phyloP scores from a whole-genome alignment of 2,888 invertebrate species.

The Diaprepes abbreviatus region DNA sequence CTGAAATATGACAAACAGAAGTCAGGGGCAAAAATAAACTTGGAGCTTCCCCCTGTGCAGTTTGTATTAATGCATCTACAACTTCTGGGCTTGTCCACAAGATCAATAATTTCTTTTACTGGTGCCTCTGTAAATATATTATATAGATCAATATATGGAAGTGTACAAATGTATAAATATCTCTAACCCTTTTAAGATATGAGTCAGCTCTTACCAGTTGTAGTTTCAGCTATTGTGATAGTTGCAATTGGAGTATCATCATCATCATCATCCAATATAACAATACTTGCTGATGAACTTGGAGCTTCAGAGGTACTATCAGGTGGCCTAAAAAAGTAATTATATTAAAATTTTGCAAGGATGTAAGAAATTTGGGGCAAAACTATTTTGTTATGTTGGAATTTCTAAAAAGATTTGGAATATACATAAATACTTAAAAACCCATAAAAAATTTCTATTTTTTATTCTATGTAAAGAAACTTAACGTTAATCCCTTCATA shows the following conservation, averaged over 20 bases:
- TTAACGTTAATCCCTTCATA: no score
- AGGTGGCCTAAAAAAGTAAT: background rate
- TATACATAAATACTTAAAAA: no score
- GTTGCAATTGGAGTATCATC: conserved; percentile 46
- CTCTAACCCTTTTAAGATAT: no score
- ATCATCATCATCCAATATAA: conserved; percentile 60
- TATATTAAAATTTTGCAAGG: no score
- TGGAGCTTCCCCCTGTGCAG: conserved; percentile 65
- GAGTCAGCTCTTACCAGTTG: background rate
- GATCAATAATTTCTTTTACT: conserved; percentile 61
- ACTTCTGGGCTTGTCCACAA: conserved; percentile 58
- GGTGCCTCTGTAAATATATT: conserved; percentile 20
- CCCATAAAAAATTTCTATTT: no score
- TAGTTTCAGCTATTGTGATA: conserved; percentile 22
- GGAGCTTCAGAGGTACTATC: background rate
- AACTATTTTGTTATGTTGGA: no score
- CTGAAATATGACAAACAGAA: conserved; percentile 65
- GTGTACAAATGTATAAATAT: no score
- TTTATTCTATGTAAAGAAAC: no score
- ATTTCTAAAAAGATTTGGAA: no score
- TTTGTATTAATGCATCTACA: conserved; percentile 72
- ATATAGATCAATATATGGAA: background rate
- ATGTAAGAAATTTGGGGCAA: no score
- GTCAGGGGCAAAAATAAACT: conserved; percentile 66
- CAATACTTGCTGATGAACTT: conserved; percentile 45